These are phyloP conservation scores for Vireo altiloquus DNA, from an alignment of 2,113 vertebrate genomes.

Conservation along the genomic window DNA sequence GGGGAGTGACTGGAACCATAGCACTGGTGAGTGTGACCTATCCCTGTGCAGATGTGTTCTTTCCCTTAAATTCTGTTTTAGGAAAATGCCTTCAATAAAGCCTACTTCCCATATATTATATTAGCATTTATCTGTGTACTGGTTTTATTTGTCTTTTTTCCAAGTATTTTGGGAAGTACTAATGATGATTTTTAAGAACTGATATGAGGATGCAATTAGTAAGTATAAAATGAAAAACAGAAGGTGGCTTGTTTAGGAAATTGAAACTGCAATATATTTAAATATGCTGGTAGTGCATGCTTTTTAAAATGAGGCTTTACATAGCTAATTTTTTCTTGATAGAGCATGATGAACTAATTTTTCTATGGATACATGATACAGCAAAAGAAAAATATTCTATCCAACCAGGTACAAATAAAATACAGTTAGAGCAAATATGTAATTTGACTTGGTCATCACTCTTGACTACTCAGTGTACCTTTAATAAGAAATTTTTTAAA, in stretches of 20 bases:
- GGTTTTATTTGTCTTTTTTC: neutral
- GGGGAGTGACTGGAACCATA: conserved; percentile 81
- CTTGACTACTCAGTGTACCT: neutral
- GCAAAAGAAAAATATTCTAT: neutral
- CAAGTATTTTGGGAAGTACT: neutral
- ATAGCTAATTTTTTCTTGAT: neutral
- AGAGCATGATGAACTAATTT: neutral
- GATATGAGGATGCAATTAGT: neutral
- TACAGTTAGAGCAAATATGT: neutral
- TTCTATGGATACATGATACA: neutral
- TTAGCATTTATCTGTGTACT: neutral
- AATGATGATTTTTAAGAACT: neutral
- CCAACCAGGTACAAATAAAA: neutral
- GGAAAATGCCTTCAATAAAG: neutral
- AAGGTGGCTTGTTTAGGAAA: neutral
- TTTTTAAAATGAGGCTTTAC: neutral
- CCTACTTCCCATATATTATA: neutral
- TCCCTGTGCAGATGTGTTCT: neutral
- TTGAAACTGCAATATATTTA: neutral
- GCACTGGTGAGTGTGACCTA: conserved; percentile 70
- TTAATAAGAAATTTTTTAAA: neutral
- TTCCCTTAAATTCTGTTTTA: neutral
- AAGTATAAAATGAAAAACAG: neutral
- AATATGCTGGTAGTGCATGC: neutral
- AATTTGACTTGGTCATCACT: neutral